Evolutionary conservation across 92 coral and sea anemone genomes (phyloP).

Genomic region (Umimayanthus kanabou): DNA sequence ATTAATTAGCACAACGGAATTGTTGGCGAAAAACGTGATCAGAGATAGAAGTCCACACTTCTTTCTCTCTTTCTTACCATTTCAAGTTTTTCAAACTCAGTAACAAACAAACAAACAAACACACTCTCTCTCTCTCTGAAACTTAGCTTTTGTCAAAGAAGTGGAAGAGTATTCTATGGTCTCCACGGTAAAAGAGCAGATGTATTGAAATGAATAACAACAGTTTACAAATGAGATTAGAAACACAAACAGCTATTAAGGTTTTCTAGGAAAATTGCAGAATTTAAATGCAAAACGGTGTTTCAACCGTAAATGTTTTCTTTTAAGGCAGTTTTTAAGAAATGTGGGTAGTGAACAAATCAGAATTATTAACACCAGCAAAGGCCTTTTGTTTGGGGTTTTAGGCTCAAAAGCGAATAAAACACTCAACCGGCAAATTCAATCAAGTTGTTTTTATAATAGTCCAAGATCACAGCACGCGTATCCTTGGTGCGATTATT

Average conservation of each 20-base stretch:
- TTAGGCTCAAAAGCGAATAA: neutral
- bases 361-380: neutral
- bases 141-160: neutral
- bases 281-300: neutral
- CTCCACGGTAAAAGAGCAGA: neutral
- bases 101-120: neutral
- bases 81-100: neutral
- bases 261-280: conserved; percentile 7
- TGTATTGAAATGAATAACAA: conserved; percentile 10
- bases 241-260: conserved; percentile 20
- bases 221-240: conserved; percentile 8
- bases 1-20: conserved; percentile 1
- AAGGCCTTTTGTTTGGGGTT: conserved; percentile 1
- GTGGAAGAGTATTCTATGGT: neutral
- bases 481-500: neutral
- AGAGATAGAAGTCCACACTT: neutral
- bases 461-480: neutral
- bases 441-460: neutral
- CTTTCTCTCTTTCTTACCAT: neutral
- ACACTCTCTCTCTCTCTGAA: neutral
- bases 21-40: neutral
- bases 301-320: neutral
- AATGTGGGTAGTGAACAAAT: neutral
- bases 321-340: neutral
- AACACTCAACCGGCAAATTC: neutral